A percentile compares a stretch with the other conserved stretches of the same genome.
phyloP scores from a whole-genome alignment of 2,113 vertebrate species.

The Picathartes gymnocephalus region DNA sequence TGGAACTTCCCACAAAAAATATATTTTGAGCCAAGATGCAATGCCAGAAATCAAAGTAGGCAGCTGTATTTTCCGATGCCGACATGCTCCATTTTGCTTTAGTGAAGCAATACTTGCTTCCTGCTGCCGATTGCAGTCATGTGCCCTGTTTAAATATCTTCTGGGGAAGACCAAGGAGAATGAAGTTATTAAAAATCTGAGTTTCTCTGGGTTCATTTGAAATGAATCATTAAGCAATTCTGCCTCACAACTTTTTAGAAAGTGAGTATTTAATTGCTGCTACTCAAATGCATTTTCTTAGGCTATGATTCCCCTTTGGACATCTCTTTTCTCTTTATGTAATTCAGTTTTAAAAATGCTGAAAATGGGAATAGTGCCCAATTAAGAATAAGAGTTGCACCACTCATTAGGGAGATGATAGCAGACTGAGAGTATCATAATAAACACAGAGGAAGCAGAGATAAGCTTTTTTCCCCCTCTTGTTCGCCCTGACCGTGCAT shows the following conservation, averaged over 20 bases:
- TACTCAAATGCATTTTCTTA: neutral
- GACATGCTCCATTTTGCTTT: neutral
- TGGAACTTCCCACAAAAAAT: neutral
- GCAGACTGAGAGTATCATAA: neutral
- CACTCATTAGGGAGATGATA: neutral
- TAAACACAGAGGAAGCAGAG: neutral
- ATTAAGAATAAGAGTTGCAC: neutral
- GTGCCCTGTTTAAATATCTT: neutral
- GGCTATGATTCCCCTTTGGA: neutral
- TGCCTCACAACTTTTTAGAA: conserved; percentile 3
- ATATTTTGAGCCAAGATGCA: neutral
- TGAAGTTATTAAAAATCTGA: neutral
- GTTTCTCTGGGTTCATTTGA: conserved; percentile 6
- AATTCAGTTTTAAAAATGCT: neutral
- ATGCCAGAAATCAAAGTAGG: neutral
- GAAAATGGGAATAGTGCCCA: neutral
- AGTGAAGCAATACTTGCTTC: neutral
- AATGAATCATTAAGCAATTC: conserved; percentile 16
- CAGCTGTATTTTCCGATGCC: neutral
- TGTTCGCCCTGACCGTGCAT: neutral
- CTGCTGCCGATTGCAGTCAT: neutral
- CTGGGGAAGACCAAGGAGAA: neutral
- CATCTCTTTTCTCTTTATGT: neutral
- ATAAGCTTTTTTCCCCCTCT: neutral
- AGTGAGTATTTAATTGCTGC: conserved; percentile 15